These are phyloP conservation scores for Lethenteron camtschaticum DNA, from an alignment of 2,113 vertebrate species.

Conservation along the genomic window DNA sequence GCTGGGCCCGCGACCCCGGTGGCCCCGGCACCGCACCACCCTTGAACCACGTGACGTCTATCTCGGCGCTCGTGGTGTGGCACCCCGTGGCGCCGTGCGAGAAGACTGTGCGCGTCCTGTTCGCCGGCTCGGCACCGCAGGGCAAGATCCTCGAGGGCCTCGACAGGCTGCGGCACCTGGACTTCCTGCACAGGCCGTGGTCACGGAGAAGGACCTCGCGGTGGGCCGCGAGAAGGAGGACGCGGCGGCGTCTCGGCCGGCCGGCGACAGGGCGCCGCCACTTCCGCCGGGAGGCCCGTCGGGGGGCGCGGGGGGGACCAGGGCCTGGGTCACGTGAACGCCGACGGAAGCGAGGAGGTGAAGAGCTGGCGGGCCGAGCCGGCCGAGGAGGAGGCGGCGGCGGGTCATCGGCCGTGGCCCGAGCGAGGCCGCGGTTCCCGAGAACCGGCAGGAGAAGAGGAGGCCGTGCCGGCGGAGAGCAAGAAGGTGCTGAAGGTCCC, in stretches of 20 bases:
- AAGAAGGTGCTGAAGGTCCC: slow-evolving; percentile 21
- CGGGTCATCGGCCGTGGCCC: no score
- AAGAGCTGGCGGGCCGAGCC: slow-evolving; percentile 15
- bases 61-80: slow-evolving; percentile 70
- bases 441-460: slow-evolving; percentile 11
- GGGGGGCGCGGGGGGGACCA: slow-evolving; percentile 12
- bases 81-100: slow-evolving; percentile 41
- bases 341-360: no score
- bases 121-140: slow-evolving; percentile 64
- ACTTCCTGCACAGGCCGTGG: slow-evolving; percentile 41
- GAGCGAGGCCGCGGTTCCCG: no score
- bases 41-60: slow-evolving; percentile 28
- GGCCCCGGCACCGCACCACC: slow-evolving; percentile 22
- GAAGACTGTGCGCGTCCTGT: slow-evolving; percentile 59
- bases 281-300: slow-evolving; percentile 18
- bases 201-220: slow-evolving; percentile 42
- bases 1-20: slow-evolving; percentile 21
- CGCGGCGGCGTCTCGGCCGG: slow-evolving; percentile 14
- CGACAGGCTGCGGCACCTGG: slow-evolving; percentile 52
- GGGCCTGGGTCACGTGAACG: slow-evolving; percentile 6
- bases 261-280: slow-evolving; percentile 37
- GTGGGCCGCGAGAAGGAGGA: slow-evolving; percentile 12
- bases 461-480: slow-evolving; percentile 18
- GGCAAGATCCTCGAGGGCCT: slow-evolving; percentile 52
- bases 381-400: neutral